Conservation (phyloP, 2,888 invertebrate genomes). For the Spialia ferax region DNA sequence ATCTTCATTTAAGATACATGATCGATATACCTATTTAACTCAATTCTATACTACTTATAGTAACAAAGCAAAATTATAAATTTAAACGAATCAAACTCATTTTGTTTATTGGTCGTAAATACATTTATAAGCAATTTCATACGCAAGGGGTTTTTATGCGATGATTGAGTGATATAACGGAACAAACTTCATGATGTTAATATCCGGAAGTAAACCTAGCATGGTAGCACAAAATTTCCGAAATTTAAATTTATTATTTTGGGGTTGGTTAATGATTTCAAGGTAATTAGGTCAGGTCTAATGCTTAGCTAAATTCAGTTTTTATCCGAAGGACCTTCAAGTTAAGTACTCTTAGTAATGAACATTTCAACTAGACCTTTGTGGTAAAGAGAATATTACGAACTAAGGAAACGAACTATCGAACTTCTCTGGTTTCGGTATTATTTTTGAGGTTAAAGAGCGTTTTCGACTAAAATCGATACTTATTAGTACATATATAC, state of each 20-base stretch:
- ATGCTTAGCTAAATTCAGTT: background rate
- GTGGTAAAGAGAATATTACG: background rate
- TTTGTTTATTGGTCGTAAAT: conserved; percentile 1
- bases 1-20: too few relatives aligned
- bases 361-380: background rate
- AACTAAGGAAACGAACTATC: too few relatives aligned
- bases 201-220: conserved; percentile 10
- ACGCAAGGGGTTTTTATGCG: background rate
- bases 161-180: background rate
- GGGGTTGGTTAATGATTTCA: background rate
- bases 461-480: too few relatives aligned
- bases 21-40: background rate
- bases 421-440: too few relatives aligned
- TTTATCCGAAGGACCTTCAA: background rate
- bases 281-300: conserved; percentile 15
- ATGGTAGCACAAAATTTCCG: background rate
- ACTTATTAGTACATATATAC: too few relatives aligned
- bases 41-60: background rate
- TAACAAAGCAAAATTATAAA: background rate
- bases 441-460: too few relatives aligned
- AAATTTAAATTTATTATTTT: conserved; percentile 13
- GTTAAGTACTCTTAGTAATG: background rate
- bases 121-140: background rate
- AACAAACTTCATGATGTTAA: background rate
- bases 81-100: background rate